Evolutionary conservation across 2,888 invertebrate species (phyloP).

Genomic region (Invenusta paracnida): DNA sequence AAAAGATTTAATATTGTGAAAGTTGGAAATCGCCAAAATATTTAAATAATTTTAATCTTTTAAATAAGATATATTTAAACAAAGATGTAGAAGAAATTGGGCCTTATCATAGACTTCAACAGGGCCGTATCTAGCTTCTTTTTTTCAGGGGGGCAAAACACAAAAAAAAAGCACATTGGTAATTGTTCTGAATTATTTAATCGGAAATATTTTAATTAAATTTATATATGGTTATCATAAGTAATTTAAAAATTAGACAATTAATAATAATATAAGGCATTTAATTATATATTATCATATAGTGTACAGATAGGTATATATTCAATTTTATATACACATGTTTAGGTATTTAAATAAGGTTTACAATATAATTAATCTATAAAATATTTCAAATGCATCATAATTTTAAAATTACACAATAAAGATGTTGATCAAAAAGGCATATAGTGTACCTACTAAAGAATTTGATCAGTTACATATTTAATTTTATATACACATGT

Average conservation of each 20-base stretch:
- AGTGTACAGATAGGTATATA: neutral
- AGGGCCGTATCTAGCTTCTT: neutral
- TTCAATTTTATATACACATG: slow-evolving; percentile 25
- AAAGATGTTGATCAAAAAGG: slow-evolving; percentile 26
- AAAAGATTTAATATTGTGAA: no score
- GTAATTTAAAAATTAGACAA: neutral
- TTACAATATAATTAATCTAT: slow-evolving; percentile 28
- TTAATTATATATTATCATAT: neutral
- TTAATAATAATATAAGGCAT: neutral
- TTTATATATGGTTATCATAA: neutral
- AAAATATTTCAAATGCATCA: slow-evolving; percentile 26
- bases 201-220: neutral
- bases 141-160: neutral
- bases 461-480: slow-evolving; percentile 19
- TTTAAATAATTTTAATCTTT: no score
- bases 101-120: no score
- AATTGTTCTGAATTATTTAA: neutral
- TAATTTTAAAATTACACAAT: slow-evolving; percentile 27
- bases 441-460: slow-evolving; percentile 26
- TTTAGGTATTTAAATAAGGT: slow-evolving; percentile 26
- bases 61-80: no score
- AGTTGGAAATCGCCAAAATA: no score
- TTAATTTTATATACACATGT: neutral
- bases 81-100: no score
- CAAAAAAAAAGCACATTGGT: neutral